Evolutionary conservation across 1,140 invertebrate species (phyloP).

Genomic region (Colletes latitarsis): DNA sequence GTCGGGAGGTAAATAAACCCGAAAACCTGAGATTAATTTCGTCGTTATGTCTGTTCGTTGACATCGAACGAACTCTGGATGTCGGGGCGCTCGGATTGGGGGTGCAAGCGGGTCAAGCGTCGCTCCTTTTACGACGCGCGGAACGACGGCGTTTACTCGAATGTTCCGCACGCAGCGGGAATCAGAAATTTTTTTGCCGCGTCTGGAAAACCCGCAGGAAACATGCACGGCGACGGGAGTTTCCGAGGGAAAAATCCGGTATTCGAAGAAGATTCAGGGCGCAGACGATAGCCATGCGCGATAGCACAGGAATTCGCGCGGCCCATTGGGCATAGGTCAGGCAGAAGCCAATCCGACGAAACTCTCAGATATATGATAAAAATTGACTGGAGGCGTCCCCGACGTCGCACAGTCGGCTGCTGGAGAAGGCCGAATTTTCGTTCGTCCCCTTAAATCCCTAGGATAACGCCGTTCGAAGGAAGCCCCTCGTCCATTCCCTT

Average conservation of each 20-base stretch:
- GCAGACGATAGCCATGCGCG: constrained; percentile 71
- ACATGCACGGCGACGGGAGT: not conserved
- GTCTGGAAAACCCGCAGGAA: not conserved
- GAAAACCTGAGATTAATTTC: too few relatives aligned
- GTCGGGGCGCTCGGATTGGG: too few relatives aligned
- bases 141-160: constrained; percentile 19
- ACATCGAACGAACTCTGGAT: too few relatives aligned
- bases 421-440: constrained; percentile 65
- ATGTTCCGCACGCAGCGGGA: constrained; percentile 33
- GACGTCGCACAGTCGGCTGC: constrained; percentile 2
- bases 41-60: too few relatives aligned
- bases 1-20: too few relatives aligned
- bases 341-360: constrained; percentile 78
- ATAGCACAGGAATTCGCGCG: constrained; percentile 74
- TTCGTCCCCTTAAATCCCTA: constrained; percentile 72
- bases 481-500: constrained; percentile 56
- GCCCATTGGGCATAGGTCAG: constrained; percentile 79
- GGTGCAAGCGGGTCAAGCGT: not conserved
- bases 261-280: constrained; percentile 57
- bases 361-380: constrained; percentile 78
- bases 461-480: constrained; percentile 67
- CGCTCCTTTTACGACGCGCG: constrained; percentile 12
- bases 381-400: constrained; percentile 75
- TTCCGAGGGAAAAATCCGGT: constrained; percentile 48
- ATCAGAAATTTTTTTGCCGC: constrained; percentile 38